Conservation (phyloP, 1,140 invertebrate species). For the Lerema accius region DNA sequence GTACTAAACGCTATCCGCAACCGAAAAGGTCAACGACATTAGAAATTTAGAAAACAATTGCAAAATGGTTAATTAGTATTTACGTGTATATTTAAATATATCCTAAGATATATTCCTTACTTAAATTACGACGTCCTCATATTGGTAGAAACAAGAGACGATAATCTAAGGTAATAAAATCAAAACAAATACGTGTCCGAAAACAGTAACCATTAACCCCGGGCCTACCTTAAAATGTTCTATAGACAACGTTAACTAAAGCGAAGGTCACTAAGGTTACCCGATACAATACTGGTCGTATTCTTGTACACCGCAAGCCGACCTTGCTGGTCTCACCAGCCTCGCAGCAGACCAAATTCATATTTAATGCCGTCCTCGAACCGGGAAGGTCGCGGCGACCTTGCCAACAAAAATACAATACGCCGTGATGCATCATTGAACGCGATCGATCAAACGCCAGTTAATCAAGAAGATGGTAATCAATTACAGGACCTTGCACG, state of each 20-base stretch:
- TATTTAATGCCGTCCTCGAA: conserved; percentile 31
- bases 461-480: conserved; percentile 15
- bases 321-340: conserved; percentile 24
- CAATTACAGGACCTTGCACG: conserved; percentile 15
- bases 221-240: too few species aligned
- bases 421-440: conserved; percentile 30
- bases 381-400: conserved; percentile 17
- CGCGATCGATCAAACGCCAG: conserved; percentile 18
- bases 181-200: too few species aligned
- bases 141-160: too few species aligned
- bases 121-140: too few species aligned
- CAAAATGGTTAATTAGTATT: too few species aligned
- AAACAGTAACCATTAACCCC: too few species aligned
- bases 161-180: too few species aligned
- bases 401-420: conserved; percentile 29
- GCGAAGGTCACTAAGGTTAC: conserved; percentile 1
- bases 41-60: too few species aligned
- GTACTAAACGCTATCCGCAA: too few species aligned
- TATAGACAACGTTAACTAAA: neutral
- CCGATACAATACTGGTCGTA: conserved; percentile 7
- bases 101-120: too few species aligned
- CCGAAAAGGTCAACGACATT: too few species aligned
- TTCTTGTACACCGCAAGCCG: conserved; percentile 1
- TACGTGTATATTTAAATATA: too few species aligned
- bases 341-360: conserved; percentile 31